Evolutionary conservation across 2,113 vertebrate species (phyloP).

Genomic region (Coptodon bakossiorum): DNA sequence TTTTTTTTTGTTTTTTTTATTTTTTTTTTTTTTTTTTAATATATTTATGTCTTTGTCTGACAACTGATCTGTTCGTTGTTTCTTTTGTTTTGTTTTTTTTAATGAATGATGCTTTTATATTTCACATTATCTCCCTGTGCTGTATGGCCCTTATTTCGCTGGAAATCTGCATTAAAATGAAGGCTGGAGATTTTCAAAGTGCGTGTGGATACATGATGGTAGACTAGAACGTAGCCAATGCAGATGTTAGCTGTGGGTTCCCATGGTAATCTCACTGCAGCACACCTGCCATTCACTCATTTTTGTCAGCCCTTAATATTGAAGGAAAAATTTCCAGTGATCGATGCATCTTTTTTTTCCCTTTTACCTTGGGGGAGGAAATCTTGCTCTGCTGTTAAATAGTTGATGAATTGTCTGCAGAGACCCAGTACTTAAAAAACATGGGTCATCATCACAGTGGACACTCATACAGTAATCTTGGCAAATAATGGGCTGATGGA

Average conservation of each 20-base stretch:
- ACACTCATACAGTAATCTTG: not conserved
- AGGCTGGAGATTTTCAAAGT: not conserved
- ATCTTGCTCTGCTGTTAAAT: not conserved
- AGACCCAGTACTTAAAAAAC: not conserved
- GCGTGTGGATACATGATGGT: not conserved
- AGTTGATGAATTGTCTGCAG: not conserved
- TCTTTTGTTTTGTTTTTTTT: not conserved
- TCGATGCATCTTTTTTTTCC: not conserved
- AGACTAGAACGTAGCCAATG: not conserved
- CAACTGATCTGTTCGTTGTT: not conserved
- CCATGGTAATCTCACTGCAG: slow-evolving; percentile 54
- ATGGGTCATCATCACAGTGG: not conserved
- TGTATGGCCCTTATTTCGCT: slow-evolving; percentile 18
- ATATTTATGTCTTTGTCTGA: slow-evolving; percentile 27
- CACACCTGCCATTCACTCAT: not conserved
- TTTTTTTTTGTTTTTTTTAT: too few species aligned
- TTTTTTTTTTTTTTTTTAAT: too few species aligned
- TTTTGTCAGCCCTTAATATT: not conserved
- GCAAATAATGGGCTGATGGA: not conserved
- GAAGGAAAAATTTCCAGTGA: not conserved
- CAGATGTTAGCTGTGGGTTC: slow-evolving; percentile 35
- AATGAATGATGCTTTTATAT: slow-evolving; percentile 18
- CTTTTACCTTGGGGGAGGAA: not conserved
- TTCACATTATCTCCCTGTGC: not conserved
- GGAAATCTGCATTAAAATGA: slow-evolving; percentile 18